phyloP scores from a whole-genome alignment of 2,113 vertebrate species.

The Ovis aries region ARS-UI_Ramb_v3.0 NC_056068.1:58354501-58355000 shows the following conservation, averaged over 20 bases:
- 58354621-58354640: background rate
- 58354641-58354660: background rate
- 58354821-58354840: conserved; percentile 36
- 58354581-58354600: background rate
- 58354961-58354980: conserved; percentile 65
- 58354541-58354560: background rate
- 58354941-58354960: background rate
- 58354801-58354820: conserved; percentile 24
- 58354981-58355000: conserved; percentile 43
- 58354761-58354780: background rate
- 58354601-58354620: background rate
- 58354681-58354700: no score
- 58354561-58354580: background rate
- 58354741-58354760: background rate
- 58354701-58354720: background rate
- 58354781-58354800: conserved; percentile 37
- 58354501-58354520: background rate
- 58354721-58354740: background rate
- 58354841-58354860: conserved; percentile 53
- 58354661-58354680: background rate
- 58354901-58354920: conserved; percentile 6
- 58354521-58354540: background rate
- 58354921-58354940: background rate
- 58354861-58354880: background rate
- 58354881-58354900: background rate